phyloP scores from a whole-genome alignment of 2,888 invertebrate genomes.

The Tetranychus piercei region DNA sequence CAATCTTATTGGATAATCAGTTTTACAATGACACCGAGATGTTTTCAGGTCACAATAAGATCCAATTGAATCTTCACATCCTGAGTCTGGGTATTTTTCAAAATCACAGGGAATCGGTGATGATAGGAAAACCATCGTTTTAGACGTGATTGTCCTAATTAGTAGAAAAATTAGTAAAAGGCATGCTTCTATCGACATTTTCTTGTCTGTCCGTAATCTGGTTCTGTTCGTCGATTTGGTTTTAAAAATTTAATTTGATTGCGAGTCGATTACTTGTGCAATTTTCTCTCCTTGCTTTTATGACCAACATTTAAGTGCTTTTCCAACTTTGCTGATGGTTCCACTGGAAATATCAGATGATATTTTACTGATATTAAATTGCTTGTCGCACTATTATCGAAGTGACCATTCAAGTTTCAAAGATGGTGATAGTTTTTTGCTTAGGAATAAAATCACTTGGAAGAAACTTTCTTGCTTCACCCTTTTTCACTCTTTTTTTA shows the following conservation, averaged over 20 bases:
- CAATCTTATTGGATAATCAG: slow-evolving; percentile 8
- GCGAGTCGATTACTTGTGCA: too few relatives aligned
- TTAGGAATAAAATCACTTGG: too few relatives aligned
- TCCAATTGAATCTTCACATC: slow-evolving; percentile 20
- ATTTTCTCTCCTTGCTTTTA: too few relatives aligned
- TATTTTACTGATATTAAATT: too few relatives aligned
- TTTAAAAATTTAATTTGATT: too few relatives aligned
- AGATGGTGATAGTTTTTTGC: too few relatives aligned
- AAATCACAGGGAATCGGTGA: slow-evolving; percentile 16
- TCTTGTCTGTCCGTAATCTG: background rate
- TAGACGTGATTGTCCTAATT: background rate
- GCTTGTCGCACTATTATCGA: too few relatives aligned
- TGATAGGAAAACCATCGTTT: background rate
- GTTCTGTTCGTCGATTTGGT: too few relatives aligned
- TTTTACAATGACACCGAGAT: slow-evolving; percentile 16
- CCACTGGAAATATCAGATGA: too few relatives aligned
- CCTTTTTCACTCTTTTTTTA: background rate
- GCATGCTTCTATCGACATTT: background rate
- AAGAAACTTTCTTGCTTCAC: background rate
- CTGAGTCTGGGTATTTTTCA: slow-evolving; percentile 13
- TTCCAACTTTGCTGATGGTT: too few relatives aligned
- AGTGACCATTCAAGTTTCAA: too few relatives aligned
- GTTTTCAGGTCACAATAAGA: slow-evolving; percentile 18
- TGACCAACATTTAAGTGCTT: too few relatives aligned
- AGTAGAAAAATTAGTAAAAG: background rate